A percentile compares a stretch with the other conserved stretches of the same genome.
Conservation (phyloP, 2,113 vertebrate species). For the Lepus europaeus region DNA sequence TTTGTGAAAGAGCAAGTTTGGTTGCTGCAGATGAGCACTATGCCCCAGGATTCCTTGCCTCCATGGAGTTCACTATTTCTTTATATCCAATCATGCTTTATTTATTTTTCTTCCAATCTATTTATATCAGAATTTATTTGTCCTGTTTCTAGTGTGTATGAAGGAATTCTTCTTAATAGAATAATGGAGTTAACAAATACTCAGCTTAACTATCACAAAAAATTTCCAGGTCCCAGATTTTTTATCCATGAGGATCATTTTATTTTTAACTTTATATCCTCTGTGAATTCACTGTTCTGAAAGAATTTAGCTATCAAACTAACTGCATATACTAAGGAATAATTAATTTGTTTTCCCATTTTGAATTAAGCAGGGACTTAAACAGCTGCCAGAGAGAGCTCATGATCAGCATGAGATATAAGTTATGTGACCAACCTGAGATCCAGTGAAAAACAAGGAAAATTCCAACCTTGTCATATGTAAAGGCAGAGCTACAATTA, state of each 20-base stretch:
- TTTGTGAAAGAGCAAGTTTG: neutral
- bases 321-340: constrained; percentile 74
- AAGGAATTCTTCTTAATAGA: constrained; percentile 13
- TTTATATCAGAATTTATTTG: neutral
- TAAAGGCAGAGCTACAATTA: constrained; percentile 15
- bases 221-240: neutral
- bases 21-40: neutral
- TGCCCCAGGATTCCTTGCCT: neutral
- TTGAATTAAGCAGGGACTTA: constrained; percentile 72
- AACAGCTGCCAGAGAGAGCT: constrained; percentile 54
- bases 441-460: neutral
- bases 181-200: neutral
- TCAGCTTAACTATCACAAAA: constrained; percentile 11
- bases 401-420: constrained; percentile 6
- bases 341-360: constrained; percentile 74
- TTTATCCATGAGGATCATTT: constrained; percentile 53
- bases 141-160: neutral
- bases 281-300: constrained; percentile 36
- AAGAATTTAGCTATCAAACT: constrained; percentile 44
- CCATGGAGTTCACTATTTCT: neutral
- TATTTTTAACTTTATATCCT: constrained; percentile 39
- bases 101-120: neutral
- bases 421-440: neutral
- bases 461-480: neutral
- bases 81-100: neutral